These are phyloP conservation scores for Lagocephalus sceleratus DNA, from an alignment of 2,797 vertebrate genomes.

Conservation along the genomic window DNA sequence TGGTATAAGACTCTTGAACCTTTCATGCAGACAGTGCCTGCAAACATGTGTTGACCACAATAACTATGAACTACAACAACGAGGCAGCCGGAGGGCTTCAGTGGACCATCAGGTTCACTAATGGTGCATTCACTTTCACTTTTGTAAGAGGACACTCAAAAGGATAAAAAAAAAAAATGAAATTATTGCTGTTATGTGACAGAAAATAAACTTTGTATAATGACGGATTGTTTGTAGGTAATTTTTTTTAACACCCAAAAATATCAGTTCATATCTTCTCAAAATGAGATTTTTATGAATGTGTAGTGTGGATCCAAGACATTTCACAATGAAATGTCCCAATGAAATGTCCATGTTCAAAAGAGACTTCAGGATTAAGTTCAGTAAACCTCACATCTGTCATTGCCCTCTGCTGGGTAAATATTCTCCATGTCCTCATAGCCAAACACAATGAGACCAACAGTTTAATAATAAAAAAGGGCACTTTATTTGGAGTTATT, in stretches of 20 bases:
- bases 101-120: neutral
- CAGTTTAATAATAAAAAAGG: neutral
- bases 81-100: neutral
- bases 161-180: neutral
- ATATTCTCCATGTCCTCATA: neutral
- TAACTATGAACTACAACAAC: slow-evolving; percentile 4
- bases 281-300: too few species aligned
- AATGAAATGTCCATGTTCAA: too few species aligned
- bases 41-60: slow-evolving; percentile 4
- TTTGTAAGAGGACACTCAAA: slow-evolving; percentile 20
- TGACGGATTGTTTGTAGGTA: neutral
- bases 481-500: neutral
- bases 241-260: neutral
- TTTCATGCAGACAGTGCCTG: slow-evolving; percentile 44
- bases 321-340: too few species aligned
- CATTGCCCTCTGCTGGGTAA: too few species aligned
- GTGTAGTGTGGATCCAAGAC: too few species aligned
- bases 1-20: slow-evolving; percentile 77
- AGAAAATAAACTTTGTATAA: slow-evolving; percentile 49
- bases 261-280: too few species aligned
- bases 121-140: slow-evolving; percentile 6
- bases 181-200: slow-evolving; percentile 26
- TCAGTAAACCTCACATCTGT: too few species aligned
- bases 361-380: too few species aligned
- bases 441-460: neutral